These are phyloP conservation scores for Zaprionus kolodkinae DNA, from an alignment of 1,140 invertebrate genomes.

Conservation along the genomic window DNA sequence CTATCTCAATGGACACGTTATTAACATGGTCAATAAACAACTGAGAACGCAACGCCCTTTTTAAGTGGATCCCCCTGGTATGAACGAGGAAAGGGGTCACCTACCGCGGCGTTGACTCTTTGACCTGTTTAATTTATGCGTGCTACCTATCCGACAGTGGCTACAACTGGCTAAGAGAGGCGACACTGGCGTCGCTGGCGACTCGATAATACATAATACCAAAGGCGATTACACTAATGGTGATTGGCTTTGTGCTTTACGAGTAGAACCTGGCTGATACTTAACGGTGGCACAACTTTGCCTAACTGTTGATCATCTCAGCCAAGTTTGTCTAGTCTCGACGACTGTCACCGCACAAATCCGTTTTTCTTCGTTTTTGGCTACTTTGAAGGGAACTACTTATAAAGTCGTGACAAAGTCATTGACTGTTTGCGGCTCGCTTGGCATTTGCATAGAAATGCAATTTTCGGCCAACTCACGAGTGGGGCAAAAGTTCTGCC, in stretches of 20 bases:
- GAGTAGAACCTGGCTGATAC: slow-evolving; percentile 34
- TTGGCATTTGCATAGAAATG: slow-evolving; percentile 80
- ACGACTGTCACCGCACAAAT: slow-evolving; percentile 16
- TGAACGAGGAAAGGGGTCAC: slow-evolving; percentile 18
- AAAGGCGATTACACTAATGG: slow-evolving; percentile 80
- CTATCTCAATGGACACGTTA: slow-evolving; percentile 37
- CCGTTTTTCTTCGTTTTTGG: slow-evolving; percentile 19
- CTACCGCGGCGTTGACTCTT: slow-evolving; percentile 44
- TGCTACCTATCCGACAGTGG: slow-evolving; percentile 18
- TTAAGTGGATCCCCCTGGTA: slow-evolving; percentile 17
- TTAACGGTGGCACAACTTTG: slow-evolving; percentile 69
- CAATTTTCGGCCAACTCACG: slow-evolving; percentile 69
- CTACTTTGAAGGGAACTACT: slow-evolving; percentile 66
- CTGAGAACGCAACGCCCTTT: slow-evolving; percentile 57
- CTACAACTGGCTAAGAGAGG: slow-evolving; percentile 50
- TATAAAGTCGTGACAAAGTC: slow-evolving; percentile 80
- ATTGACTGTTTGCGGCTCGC: slow-evolving; percentile 67
- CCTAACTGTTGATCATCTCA: slow-evolving; percentile 77
- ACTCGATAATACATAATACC: slow-evolving; percentile 73
- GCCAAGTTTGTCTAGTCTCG: slow-evolving; percentile 50
- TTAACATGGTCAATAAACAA: slow-evolving; percentile 68
- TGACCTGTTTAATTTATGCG: slow-evolving; percentile 76
- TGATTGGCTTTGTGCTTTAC: slow-evolving; percentile 76
- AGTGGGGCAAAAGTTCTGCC: slow-evolving; percentile 47
- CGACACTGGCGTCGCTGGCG: not conserved